A percentile compares a stretch with the other conserved stretches of the same genome.
phyloP scores from a whole-genome alignment of 1,140 invertebrate genomes.

The Riptortus pedestris region DNA sequence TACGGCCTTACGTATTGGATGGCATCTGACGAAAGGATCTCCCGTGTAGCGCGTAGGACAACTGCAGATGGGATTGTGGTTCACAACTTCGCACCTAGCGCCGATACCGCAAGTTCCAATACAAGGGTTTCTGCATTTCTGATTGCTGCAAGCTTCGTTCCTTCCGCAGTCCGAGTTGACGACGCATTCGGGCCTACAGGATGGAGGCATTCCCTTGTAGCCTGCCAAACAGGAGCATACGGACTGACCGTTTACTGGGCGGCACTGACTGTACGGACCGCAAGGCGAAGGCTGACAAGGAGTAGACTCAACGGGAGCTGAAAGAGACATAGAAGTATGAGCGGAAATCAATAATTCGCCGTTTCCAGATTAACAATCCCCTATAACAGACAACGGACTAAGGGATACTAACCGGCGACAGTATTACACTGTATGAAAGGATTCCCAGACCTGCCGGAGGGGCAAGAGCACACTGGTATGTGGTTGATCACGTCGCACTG shows the following conservation, averaged over 20 bases:
- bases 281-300: conserved; percentile 42
- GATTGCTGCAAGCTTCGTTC: conserved; percentile 43
- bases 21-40: conserved; percentile 64
- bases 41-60: conserved; percentile 54
- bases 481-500: conserved; percentile 51
- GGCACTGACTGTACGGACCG: conserved; percentile 54
- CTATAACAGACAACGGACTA: not conserved
- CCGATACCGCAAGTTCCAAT: conserved; percentile 44
- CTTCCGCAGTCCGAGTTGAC: conserved; percentile 43
- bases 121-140: conserved; percentile 48
- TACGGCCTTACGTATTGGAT: conserved; percentile 41
- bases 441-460: conserved; percentile 40
- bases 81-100: conserved; percentile 54
- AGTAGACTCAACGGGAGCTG: conserved; percentile 26
- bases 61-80: conserved; percentile 51
- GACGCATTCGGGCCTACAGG: conserved; percentile 45
- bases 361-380: not conserved
- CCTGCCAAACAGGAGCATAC: conserved; percentile 45
- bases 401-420: not conserved
- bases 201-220: conserved; percentile 39
- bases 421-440: conserved; percentile 37
- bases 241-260: conserved; percentile 43
- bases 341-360: not conserved
- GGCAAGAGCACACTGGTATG: conserved; percentile 42
- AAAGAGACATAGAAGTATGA: not conserved